These are phyloP conservation scores for Tragelaphus imberbis DNA, from an alignment of 2,113 vertebrate species.

Conservation along the genomic window DNA sequence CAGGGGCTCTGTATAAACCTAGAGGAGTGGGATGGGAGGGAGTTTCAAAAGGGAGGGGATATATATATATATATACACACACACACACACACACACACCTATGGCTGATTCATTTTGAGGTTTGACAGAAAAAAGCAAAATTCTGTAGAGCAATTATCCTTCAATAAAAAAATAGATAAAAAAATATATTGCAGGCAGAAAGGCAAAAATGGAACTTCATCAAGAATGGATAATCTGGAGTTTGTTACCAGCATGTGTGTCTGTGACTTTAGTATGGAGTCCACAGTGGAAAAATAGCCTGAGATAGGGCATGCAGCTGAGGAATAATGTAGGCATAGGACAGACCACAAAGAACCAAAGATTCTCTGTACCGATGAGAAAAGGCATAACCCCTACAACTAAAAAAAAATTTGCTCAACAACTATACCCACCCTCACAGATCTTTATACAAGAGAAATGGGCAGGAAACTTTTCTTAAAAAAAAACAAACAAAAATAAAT, in stretches of 20 bases:
- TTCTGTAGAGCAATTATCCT: neutral
- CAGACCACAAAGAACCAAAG: neutral
- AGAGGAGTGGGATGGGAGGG: neutral
- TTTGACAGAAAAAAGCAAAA: neutral
- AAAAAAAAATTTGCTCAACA: neutral
- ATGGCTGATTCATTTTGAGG: neutral
- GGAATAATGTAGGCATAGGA: neutral
- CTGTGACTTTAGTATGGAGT: neutral
- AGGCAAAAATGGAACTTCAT: neutral
- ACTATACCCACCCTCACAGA: neutral
- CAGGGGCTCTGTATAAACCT: neutral
- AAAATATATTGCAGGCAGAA: neutral
- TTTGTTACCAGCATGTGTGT: neutral
- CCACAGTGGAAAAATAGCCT: too few relatives aligned
- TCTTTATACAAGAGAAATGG: neutral
- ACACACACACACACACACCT: neutral
- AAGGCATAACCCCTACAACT: rapidly evolving
- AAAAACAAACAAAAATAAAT: neutral
- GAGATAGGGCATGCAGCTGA: neutral
- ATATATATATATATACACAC: neutral
- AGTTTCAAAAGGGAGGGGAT: neutral
- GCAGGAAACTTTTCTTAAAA: neutral
- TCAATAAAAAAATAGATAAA: neutral
- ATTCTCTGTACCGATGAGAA: neutral
- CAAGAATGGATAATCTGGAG: too few relatives aligned